Percentiles rank a stretch among this genome's conserved stretches.
Evolutionary conservation across 1,140 invertebrate species (phyloP).

Genomic region (Danaus plexippus): DNA sequence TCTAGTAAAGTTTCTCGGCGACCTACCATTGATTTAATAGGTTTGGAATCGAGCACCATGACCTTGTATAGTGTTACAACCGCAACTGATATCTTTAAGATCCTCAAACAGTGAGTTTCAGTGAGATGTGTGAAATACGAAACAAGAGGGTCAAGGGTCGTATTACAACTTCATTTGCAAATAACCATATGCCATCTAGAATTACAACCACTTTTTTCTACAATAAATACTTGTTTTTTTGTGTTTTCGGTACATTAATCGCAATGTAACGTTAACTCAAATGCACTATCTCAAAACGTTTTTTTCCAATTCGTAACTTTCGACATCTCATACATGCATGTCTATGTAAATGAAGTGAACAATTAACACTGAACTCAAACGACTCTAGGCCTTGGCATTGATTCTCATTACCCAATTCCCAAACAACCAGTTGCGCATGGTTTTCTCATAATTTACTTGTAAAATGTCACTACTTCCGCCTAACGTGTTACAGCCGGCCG

Average conservation of each 20-base stretch:
- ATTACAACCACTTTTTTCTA: too few relatives aligned
- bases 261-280: too few relatives aligned
- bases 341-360: too few relatives aligned
- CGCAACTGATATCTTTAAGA: slow-evolving; percentile 24
- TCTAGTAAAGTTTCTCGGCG: slow-evolving; percentile 20
- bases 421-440: slow-evolving; percentile 26
- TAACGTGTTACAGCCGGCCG: neutral
- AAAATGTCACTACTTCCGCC: slow-evolving; percentile 14
- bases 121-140: slow-evolving; percentile 18
- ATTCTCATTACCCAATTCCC: slow-evolving; percentile 36
- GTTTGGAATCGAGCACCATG: slow-evolving; percentile 26
- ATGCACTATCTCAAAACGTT: too few relatives aligned
- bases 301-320: too few relatives aligned
- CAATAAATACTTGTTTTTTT: too few relatives aligned
- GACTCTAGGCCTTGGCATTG: slow-evolving; percentile 37
- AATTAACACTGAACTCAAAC: too few relatives aligned
- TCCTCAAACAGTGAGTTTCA: slow-evolving; percentile 20
- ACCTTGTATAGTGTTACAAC: slow-evolving; percentile 31
- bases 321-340: too few relatives aligned
- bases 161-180: slow-evolving; percentile 22
- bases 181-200: too few relatives aligned
- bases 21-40: slow-evolving; percentile 17
- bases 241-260: too few relatives aligned
- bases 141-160: slow-evolving; percentile 21
- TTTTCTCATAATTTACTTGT: slow-evolving; percentile 15